Evolutionary conservation across 2,113 vertebrate genomes (phyloP).

Genomic region (Callopanchax toddi): DNA sequence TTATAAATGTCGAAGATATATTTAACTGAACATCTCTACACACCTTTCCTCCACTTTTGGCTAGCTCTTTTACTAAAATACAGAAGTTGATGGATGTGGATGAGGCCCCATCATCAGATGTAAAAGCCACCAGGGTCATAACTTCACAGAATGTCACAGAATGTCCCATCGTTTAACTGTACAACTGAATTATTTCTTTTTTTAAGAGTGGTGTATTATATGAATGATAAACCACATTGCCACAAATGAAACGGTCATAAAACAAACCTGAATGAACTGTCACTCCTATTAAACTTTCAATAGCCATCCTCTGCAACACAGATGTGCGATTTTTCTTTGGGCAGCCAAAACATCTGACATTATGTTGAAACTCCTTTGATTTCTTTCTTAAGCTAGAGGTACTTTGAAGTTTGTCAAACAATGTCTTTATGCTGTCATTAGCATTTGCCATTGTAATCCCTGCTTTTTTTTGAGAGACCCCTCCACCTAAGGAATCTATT

Average conservation of each 20-base stretch:
- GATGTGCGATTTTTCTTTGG: background rate
- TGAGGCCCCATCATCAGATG: background rate
- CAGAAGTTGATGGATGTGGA: background rate
- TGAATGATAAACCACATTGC: background rate
- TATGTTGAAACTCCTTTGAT: slow-evolving; percentile 1
- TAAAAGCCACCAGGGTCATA: background rate
- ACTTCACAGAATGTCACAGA: background rate
- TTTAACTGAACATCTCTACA: background rate
- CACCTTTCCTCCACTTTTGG: background rate
- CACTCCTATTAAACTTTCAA: background rate
- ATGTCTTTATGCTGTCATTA: background rate
- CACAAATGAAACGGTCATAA: background rate
- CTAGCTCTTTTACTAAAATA: slow-evolving; percentile 4
- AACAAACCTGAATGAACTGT: background rate
- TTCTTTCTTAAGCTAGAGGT: background rate
- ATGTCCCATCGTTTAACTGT: background rate
- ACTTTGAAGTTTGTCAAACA: background rate
- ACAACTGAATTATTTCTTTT: slow-evolving; percentile 1
- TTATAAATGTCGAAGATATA: background rate
- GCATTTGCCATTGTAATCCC: background rate
- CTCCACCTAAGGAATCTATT: slow-evolving; percentile 2
- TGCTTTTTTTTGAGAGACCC: background rate
- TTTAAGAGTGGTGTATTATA: background rate
- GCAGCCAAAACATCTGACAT: slow-evolving; percentile 1
- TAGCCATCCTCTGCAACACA: background rate